Base-by-base conservation (phyloP, 2,113 vertebrate genomes). In the Hyperoodon ampullatus region DNA sequence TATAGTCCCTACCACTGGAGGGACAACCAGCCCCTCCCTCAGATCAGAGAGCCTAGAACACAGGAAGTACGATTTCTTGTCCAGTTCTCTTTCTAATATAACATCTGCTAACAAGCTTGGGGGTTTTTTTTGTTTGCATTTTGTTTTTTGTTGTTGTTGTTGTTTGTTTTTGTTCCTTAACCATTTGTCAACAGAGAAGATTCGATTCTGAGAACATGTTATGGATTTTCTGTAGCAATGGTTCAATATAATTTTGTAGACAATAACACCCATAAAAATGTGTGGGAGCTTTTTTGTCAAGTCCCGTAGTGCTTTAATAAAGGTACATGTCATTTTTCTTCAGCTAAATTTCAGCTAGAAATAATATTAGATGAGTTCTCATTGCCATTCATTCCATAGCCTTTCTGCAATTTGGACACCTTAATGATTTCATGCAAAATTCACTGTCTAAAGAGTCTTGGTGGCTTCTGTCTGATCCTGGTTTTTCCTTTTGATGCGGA, bases 311-410 rank as follows among this genome's bases (percentile, higher is more conserved):
- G 75, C 92, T 94, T 96, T 96, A 90, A 96, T 96, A 96, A 98
- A 97, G 83, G 93, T 93, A 84, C 80, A 3, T 96, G 94, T 90
- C 96, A 95, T 96, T 93, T 61, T 94, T 94, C 96, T 96, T 63
- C 78, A 77, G 55, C 55, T 97, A 26, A 39, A 50, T 94, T 98
- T 97, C 35, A 26, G 2, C 93, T 72, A 90, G 58, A 88, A 96
- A 97, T 90, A 80, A 75, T 8, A 77, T 71, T n/a, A 63, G 33
- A 10, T 14, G 60, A 23, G 35, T 47, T 97, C 68, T 78, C 68
- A 14, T 83, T 85, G 93, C 80, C 14, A 16, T 83, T 91, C 74
- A 77, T 50, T 66, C 55, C 16, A 4, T 53, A 75, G 26, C 15
- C 92, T 98, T 33, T 0, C 39, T 88, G 92, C 65, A 92, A 92